Conservation (phyloP, 2,888 invertebrate genomes). For the Listrodromus nycthemerus region DNA sequence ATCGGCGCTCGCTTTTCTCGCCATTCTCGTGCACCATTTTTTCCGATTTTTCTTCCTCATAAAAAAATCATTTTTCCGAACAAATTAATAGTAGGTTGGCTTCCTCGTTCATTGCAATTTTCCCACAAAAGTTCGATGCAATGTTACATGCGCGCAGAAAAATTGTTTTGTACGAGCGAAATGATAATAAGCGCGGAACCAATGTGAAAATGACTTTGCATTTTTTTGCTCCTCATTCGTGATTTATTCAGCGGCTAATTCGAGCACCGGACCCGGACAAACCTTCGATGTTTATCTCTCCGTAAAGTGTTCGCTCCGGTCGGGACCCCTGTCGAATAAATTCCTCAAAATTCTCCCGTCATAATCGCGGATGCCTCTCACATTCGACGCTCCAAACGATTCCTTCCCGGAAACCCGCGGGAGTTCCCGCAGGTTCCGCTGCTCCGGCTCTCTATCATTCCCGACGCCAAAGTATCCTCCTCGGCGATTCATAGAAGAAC, state of each 20-base stretch:
- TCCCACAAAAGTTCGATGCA: no score
- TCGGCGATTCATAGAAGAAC: slow-evolving; percentile 39
- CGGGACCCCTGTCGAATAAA: slow-evolving; percentile 60
- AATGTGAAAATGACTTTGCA: no score
- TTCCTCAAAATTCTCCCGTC: slow-evolving; percentile 36
- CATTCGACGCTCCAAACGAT: slow-evolving; percentile 49
- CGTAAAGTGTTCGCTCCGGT: slow-evolving; percentile 39
- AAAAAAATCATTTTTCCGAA: no score
- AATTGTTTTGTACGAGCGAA: neutral
- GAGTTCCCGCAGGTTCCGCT: slow-evolving; percentile 25
- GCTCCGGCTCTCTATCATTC: neutral
- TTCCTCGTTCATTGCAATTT: no score
- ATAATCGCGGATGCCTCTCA: slow-evolving; percentile 43
- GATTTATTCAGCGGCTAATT: slow-evolving; percentile 10
- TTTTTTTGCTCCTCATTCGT: neutral
- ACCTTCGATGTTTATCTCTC: slow-evolving; percentile 51
- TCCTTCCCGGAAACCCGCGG: slow-evolving; percentile 56
- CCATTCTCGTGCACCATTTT: neutral
- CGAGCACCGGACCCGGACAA: slow-evolving; percentile 23
- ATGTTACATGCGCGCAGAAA: neutral
- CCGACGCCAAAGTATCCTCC: neutral
- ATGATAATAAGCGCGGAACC: no score
- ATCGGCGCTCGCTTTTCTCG: neutral
- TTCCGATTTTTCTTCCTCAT: neutral
- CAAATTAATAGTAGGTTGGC: no score